Conservation (phyloP, 23 tunicate species). For the Trididemnum miniatum region DNA sequence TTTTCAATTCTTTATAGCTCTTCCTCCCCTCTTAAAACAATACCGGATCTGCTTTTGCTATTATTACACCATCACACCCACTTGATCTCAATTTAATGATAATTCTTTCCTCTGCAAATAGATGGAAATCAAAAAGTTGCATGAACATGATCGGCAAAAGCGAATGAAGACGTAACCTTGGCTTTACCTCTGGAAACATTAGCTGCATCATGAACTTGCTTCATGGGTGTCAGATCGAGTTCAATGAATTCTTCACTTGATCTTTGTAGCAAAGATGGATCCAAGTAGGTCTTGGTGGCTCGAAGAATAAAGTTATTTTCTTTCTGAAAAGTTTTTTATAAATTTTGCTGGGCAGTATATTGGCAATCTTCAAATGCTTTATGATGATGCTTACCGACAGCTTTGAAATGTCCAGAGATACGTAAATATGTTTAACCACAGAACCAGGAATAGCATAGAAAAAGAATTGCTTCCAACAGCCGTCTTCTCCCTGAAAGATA, state of each 20-base stretch:
- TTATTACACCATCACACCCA: too few relatives aligned
- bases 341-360: background rate
- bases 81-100: too few relatives aligned
- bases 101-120: too few relatives aligned
- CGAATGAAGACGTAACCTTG: too few relatives aligned
- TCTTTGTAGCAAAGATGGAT: background rate
- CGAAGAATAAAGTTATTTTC: slow-evolving; percentile 4
- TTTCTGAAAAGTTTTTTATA: background rate
- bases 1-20: too few relatives aligned
- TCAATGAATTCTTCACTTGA: background rate
- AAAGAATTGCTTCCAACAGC: background rate
- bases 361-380: too few relatives aligned
- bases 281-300: background rate
- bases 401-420: background rate
- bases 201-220: background rate
- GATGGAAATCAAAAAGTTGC: too few relatives aligned
- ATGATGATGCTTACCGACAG: background rate
- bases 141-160: too few relatives aligned
- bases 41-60: too few relatives aligned
- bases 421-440: background rate
- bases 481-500: too few relatives aligned
- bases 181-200: background rate
- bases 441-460: background rate
- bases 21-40: too few relatives aligned
- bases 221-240: slow-evolving; percentile 14